Evolutionary conservation across 2,797 vertebrate species (phyloP), one percentile per base, ranked within the genome.

Genomic region (Selene dorsalis): DNA sequence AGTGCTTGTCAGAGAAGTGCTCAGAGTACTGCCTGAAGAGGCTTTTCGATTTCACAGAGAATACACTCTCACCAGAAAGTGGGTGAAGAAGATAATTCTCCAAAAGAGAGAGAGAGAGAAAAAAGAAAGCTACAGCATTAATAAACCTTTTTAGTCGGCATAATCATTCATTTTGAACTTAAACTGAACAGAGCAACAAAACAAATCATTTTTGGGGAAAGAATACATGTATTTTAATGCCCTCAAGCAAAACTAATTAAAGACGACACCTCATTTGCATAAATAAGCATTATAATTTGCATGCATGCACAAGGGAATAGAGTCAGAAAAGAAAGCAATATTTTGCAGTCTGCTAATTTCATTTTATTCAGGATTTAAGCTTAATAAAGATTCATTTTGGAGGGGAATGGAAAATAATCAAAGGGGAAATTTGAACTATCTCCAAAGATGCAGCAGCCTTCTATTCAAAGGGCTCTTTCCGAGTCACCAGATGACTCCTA

Each of bases 211-310:
- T 96, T 95, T 95, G 87, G 95, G 95, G 91, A 93, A 94, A 94
- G 94, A 95, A 96, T 95, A 95, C 95, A 95, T 95, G 95, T 95
- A 95, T 96, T 96, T 96, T 95, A 96, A 95, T 95, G 94, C 95
- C 95, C 94, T 94, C 94, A 94, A 95, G 95, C 94, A 94, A 95
- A 96, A 95, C 95, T 95, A 96, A 96, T 96, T 96, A 96, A 95
- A 95, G 95, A 95, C 91, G 94, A 96, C 95, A 96, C 95, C 94
- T 95, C 90, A 95, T 96, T 95, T 95, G 84, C 95, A 96, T 96
- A 96, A 95, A 95, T 96, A 95, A 95, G 95, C 95, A 95, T 95
- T 96, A 95, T 94, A 95, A 96, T 96, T 95, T 95, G 95, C 95
- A 95, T 96, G 94, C 89, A 79, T 90, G 91, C 95, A 94, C 95